phyloP scores from a whole-genome alignment of 2,113 vertebrate genomes.

The Gopherus flavomarginatus region DNA sequence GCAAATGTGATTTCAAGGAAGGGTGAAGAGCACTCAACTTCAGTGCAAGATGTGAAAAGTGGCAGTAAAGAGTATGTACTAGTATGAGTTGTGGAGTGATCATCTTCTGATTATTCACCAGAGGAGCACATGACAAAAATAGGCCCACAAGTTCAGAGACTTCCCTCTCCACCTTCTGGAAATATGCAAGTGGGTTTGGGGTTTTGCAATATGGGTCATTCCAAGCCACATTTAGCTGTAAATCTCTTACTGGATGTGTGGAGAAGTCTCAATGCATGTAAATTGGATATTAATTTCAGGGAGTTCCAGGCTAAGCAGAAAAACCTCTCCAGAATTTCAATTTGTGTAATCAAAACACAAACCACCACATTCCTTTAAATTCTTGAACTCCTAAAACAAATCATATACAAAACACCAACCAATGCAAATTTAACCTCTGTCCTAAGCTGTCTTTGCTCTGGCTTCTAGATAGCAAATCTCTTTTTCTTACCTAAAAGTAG shows the following conservation, averaged over 20 bases:
- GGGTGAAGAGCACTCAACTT: neutral
- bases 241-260: neutral
- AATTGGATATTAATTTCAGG: neutral
- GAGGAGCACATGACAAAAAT: neutral
- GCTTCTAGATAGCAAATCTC: neutral
- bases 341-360: neutral
- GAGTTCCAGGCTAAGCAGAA: neutral
- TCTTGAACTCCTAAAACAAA: neutral
- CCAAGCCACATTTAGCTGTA: neutral
- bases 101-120: neutral
- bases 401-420: neutral
- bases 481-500: neutral
- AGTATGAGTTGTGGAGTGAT: neutral
- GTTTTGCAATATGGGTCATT: neutral
- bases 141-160: neutral
- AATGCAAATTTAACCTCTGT: neutral
- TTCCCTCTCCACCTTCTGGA: neutral
- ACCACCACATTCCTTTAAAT: neutral
- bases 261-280: neutral
- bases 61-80: neutral
- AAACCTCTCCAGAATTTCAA: neutral
- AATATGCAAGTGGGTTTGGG: rapidly evolving
- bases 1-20: neutral
- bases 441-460: neutral
- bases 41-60: rapidly evolving